These are phyloP conservation scores for Ecliptopera silaceata DNA, from an alignment of 2,888 invertebrate species.

Conservation along the genomic window DNA sequence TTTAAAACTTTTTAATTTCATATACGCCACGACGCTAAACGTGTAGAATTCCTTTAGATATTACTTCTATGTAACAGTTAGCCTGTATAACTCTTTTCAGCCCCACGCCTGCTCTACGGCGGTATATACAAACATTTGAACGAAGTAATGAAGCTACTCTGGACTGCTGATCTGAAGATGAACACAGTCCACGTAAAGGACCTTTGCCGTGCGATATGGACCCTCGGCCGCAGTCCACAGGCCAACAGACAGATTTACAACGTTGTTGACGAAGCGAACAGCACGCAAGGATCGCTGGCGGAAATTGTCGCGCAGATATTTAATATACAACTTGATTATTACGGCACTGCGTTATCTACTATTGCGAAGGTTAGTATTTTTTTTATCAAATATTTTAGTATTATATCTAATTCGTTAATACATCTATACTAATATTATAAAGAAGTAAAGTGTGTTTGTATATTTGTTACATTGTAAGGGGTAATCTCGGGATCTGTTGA, in stretches of 20 bases:
- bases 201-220: constrained; percentile 92
- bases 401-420: background rate
- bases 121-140: constrained; percentile 94
- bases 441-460: no score
- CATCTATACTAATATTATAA: no score
- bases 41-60: no score
- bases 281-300: constrained; percentile 93
- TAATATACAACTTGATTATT: constrained; percentile 93
- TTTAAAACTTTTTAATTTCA: no score
- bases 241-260: constrained; percentile 88
- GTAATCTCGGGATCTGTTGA: no score
- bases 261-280: constrained; percentile 91
- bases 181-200: constrained; percentile 95
- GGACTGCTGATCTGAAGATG: constrained; percentile 92
- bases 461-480: no score
- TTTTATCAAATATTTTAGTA: background rate
- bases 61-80: no score
- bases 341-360: constrained; percentile 91
- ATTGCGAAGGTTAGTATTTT: constrained; percentile 85
- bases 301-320: constrained; percentile 92
- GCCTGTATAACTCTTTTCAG: no score
- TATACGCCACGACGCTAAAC: no score
- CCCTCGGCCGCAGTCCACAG: constrained; percentile 81
- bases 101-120: constrained; percentile 92
- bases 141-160: constrained; percentile 95